Evolutionary conservation across 2,797 vertebrate species (phyloP).

Genomic region (Rhynchotus rufescens): DNA sequence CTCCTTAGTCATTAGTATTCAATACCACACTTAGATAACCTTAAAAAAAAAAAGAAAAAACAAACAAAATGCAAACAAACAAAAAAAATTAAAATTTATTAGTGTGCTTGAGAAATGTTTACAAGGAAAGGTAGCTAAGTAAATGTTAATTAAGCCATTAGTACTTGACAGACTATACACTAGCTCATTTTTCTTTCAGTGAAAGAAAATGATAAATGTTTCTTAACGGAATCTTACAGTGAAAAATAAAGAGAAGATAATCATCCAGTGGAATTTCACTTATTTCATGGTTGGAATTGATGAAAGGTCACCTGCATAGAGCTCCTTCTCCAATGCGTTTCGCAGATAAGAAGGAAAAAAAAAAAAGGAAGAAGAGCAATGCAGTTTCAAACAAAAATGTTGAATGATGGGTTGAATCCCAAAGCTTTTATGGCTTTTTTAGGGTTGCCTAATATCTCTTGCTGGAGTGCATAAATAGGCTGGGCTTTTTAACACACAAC

Average conservation of each 20-base stretch:
- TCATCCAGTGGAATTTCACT: background rate
- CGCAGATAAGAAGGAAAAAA: background rate
- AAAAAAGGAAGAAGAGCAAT: background rate
- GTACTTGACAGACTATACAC: background rate
- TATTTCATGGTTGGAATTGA: background rate
- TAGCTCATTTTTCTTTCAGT: background rate
- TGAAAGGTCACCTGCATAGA: background rate
- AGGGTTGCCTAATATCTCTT: background rate
- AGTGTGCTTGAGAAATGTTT: background rate
- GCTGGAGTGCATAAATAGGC: background rate
- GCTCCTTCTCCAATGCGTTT: conserved; percentile 1
- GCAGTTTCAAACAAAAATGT: background rate
- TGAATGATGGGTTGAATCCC: conserved; percentile 6
- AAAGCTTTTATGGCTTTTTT: conserved; percentile 2
- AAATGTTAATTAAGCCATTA: conserved; percentile 40
- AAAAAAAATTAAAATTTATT: background rate
- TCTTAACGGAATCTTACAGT: background rate
- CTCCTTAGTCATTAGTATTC: background rate
- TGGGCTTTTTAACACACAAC: background rate
- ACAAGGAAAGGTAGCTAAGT: background rate
- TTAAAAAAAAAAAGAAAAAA: background rate
- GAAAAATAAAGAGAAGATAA: background rate
- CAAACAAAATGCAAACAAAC: too few species aligned
- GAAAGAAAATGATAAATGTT: background rate
- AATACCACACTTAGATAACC: background rate